Evolutionary conservation across 2,888 invertebrate species (phyloP), one percentile per base, ranked within the genome.

Genomic region (Leptopterna dolabrata): DNA sequence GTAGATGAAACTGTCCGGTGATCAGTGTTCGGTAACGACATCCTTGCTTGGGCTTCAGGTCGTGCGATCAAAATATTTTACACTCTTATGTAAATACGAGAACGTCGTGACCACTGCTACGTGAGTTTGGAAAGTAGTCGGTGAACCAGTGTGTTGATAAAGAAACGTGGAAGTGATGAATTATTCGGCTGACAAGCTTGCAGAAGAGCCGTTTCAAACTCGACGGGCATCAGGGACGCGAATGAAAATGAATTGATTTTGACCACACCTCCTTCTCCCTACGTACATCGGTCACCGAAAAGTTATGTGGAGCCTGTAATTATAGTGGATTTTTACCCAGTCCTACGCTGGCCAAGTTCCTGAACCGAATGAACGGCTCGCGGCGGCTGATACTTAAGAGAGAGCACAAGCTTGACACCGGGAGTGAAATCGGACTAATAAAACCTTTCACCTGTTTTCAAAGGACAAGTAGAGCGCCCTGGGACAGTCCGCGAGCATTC

Each of bases 391-490:
- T 51, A 63, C 63, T 63, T 63, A 14, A 41, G 81, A 81, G 81
- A 81, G 81, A 81, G 81, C 81, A 30, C 55, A 51, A 30, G 81
- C 30, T 51, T 29, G 81, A 47, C 81, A 43, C 83, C 16, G 47
- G 43, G 63, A 83, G 83, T 70, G 83, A 83, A 71, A 83, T 83
- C 83, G 70, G 71, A 47, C 83, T 71, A 83, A 83, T 83, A 83
- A 83, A 83, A 83, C 83, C 83, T 83, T 83, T 83, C 83, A 83
- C 83, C 83, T 83, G 83, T 83, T 83, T 83, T 83, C 43, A 83
- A 70, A 43, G 71, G 70, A 83, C 71, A 83, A 83, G 71, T 71
- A 71, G 83, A 83, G 83, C 83, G 63, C 71, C 83, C 45, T 71
- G 83, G 24, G 83, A 71, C 83, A 19, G 83, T 43, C 63, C 83